Evolutionary conservation across 1,140 invertebrate species (phyloP).

Genomic region (Drosophila virilis): DNA sequence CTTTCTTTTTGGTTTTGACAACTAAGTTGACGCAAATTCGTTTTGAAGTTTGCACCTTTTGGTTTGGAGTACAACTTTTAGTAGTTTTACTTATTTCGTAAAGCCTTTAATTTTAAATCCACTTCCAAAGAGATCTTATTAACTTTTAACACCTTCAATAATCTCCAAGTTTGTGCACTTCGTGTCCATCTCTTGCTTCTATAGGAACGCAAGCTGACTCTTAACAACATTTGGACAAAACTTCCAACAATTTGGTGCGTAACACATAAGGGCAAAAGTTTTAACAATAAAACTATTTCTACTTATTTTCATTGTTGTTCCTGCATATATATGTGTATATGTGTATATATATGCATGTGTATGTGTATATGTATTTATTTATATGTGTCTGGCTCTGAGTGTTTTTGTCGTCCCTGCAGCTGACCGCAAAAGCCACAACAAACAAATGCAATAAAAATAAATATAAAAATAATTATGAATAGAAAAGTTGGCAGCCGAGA

Average conservation of each 20-base stretch:
- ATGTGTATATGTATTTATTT: not conserved
- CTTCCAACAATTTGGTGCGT: slow-evolving; percentile 25
- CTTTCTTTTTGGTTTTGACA: no score
- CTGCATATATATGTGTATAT: slow-evolving; percentile 1
- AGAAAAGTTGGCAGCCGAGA: slow-evolving; percentile 48
- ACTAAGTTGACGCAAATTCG: no score
- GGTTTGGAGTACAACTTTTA: no score
- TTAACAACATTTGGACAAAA: not conserved
- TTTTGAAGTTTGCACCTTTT: no score
- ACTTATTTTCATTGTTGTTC: slow-evolving; percentile 28
- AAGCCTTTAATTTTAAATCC: not conserved
- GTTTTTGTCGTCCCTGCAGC: slow-evolving; percentile 15
- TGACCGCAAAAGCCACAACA: slow-evolving; percentile 65
- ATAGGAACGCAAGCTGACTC: not conserved
- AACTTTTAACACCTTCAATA: not conserved
- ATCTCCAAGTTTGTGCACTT: slow-evolving; percentile 4
- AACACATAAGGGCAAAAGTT: slow-evolving; percentile 35
- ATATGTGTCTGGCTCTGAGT: slow-evolving; percentile 12
- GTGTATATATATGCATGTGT: slow-evolving; percentile 3
- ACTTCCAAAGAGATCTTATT: not conserved
- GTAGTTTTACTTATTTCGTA: not conserved
- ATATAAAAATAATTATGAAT: slow-evolving; percentile 60
- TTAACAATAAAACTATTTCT: slow-evolving; percentile 36
- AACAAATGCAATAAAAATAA: slow-evolving; percentile 71
- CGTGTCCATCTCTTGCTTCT: not conserved